phyloP scores from a whole-genome alignment of 2,113 vertebrate species.

The Pogona vitticeps region DNA sequence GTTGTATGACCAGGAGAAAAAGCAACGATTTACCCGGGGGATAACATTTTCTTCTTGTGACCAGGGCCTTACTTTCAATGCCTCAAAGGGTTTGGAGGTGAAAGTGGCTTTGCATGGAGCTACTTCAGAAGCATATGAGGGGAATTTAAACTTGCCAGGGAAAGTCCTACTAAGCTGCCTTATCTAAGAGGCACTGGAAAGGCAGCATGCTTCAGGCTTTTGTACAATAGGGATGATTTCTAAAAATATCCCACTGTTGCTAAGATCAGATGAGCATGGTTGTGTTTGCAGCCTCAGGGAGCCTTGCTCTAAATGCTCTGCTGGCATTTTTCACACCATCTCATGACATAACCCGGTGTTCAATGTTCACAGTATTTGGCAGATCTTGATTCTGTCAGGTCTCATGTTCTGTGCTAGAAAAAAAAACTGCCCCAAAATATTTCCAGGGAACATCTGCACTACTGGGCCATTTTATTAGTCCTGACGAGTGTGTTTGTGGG shows the following conservation, averaged over 20 bases:
- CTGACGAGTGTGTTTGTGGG: background rate
- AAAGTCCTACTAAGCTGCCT: conserved; percentile 8
- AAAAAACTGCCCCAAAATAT: background rate
- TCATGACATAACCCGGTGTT: background rate
- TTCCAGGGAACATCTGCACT: background rate
- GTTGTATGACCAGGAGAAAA: no score
- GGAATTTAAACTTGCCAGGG: background rate
- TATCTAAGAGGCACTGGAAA: background rate
- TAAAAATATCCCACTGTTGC: conserved; percentile 47
- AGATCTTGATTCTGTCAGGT: background rate
- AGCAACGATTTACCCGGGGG: no score
- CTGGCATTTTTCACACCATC: background rate
- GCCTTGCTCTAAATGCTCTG: background rate
- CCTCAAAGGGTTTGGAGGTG: background rate
- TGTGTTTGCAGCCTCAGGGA: background rate
- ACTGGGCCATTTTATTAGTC: background rate
- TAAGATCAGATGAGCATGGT: conserved; percentile 1
- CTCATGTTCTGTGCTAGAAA: background rate
- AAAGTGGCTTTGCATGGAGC: background rate
- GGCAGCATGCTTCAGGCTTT: background rate
- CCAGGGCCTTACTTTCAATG: no score
- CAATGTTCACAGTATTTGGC: background rate
- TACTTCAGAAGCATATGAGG: background rate
- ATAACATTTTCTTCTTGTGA: no score
- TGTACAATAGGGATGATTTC: conserved; percentile 14